Evolutionary conservation across 2,113 vertebrate species (phyloP).

Genomic region (Toxostoma redivivum): DNA sequence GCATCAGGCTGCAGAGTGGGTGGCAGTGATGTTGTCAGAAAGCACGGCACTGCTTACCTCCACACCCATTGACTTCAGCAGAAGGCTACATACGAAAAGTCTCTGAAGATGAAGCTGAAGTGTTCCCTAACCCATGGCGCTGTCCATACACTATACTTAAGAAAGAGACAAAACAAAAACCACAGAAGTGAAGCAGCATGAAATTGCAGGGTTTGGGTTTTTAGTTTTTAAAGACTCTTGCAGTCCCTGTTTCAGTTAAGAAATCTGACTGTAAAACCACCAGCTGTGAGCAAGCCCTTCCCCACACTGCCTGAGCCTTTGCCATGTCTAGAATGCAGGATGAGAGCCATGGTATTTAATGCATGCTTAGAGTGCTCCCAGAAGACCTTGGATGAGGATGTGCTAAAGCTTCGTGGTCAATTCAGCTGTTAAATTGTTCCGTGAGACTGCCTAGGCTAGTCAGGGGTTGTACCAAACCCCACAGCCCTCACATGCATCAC

Average conservation of each 20-base stretch:
- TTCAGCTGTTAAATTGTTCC: not conserved
- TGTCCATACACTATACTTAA: constrained; percentile 41
- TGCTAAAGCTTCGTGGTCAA: not conserved
- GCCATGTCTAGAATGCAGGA: not conserved
- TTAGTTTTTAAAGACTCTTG: not conserved
- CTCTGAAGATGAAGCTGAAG: constrained; percentile 34
- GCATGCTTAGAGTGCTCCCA: not conserved
- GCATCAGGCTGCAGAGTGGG: constrained; percentile 37
- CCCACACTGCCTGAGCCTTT: not conserved
- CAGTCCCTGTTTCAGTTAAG: not conserved
- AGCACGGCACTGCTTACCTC: constrained; percentile 39
- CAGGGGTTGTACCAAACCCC: not conserved
- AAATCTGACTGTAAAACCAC: not conserved
- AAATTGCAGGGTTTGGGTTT: not conserved
- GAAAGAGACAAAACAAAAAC: constrained; percentile 59
- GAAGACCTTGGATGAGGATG: not conserved
- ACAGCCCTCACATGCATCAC: rapidly evolving
- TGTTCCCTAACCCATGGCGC: constrained; percentile 31
- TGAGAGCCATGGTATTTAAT: not conserved
- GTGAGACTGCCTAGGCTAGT: not conserved
- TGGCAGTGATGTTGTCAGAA: constrained; percentile 2
- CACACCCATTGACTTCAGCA: constrained; percentile 56
- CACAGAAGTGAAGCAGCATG: constrained; percentile 34
- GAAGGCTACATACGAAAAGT: constrained; percentile 28
- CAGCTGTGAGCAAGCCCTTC: not conserved